Conservation (phyloP, 2,888 invertebrate species). For the Heliconius cydno region DNA sequence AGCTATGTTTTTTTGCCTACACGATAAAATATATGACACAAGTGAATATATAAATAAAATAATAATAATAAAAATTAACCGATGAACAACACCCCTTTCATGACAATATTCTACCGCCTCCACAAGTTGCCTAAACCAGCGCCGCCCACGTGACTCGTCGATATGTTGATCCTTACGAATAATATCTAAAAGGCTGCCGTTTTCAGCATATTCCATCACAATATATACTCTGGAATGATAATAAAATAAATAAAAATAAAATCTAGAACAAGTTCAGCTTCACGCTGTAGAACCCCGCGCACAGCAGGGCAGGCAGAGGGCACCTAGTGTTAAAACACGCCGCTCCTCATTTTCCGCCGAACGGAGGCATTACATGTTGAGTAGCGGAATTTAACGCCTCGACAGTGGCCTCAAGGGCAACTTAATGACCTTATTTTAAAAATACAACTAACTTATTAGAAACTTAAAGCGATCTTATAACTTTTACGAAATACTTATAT, state of each 20-base stretch:
- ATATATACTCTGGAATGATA: slow-evolving; percentile 87
- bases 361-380: no score
- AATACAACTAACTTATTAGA: background rate
- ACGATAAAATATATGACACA: background rate
- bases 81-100: slow-evolving; percentile 90
- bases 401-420: background rate
- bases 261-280: background rate
- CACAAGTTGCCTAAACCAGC: slow-evolving; percentile 89
- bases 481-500: no score
- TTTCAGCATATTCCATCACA: slow-evolving; percentile 92
- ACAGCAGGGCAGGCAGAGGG: no score
- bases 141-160: slow-evolving; percentile 86
- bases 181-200: slow-evolving; percentile 90
- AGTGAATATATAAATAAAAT: background rate
- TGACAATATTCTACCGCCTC: slow-evolving; percentile 91
- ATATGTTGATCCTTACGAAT: slow-evolving; percentile 89
- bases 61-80: slow-evolving; percentile 73
- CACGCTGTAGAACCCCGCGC: no score
- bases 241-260: background rate
- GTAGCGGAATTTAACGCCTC: no score
- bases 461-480: background rate
- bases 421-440: background rate
- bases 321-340: no score
- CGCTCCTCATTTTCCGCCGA: no score
- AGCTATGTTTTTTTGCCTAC: background rate